A percentile compares a stretch with the other conserved stretches of the same genome.
Evolutionary conservation across 2,797 vertebrate genomes (phyloP).

Genomic region (Ceryle rudis): DNA sequence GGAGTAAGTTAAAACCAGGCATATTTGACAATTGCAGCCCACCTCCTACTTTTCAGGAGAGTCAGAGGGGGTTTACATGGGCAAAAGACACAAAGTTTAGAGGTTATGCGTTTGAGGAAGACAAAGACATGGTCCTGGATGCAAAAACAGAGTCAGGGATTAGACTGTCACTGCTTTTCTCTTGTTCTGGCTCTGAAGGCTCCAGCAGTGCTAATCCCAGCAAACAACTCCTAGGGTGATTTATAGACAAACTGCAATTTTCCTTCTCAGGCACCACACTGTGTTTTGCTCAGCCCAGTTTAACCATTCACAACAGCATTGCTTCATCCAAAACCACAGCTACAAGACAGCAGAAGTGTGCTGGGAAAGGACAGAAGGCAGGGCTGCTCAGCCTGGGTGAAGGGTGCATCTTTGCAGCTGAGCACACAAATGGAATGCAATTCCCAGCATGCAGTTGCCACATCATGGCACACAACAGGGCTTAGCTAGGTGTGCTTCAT

Average conservation of each 20-base stretch:
- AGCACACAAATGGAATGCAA: background rate
- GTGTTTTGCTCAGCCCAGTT: background rate
- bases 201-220: background rate
- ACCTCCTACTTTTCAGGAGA: background rate
- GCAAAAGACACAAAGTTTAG: background rate
- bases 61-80: background rate
- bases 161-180: background rate
- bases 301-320: background rate
- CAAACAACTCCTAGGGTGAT: background rate
- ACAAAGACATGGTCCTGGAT: background rate
- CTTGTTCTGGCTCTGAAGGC: background rate
- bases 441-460: background rate
- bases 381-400: background rate
- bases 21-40: background rate
- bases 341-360: background rate
- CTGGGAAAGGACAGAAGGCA: background rate
- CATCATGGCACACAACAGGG: too few relatives aligned
- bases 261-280: rapidly evolving
- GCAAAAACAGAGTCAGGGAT: background rate
- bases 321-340: background rate
- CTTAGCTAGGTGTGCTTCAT: background rate
- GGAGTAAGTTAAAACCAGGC: background rate
- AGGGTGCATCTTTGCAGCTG: background rate
- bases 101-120: background rate
- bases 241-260: background rate